Percentiles rank a stretch among this genome's conserved stretches.
Conservation (phyloP, 2,797 vertebrate species). For the Zalophus californianus region DNA sequence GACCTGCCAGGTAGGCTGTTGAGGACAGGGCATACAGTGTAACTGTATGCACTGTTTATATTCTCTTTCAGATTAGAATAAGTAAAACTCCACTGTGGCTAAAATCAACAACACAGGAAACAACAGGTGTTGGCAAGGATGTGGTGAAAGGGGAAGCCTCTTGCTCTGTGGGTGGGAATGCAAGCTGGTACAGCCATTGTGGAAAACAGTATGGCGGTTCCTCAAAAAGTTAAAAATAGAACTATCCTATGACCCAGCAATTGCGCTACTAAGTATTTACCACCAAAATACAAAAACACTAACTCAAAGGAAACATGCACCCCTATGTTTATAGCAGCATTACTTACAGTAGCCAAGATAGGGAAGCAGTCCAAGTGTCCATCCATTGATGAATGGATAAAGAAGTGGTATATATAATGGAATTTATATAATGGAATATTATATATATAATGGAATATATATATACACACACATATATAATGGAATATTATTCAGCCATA, state of each 20-base stretch:
- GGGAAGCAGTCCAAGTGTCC: neutral
- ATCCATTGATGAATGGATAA: neutral
- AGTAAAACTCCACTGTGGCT: neutral
- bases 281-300: neutral
- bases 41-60: neutral
- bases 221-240: neutral
- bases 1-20: neutral
- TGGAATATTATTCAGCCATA: neutral
- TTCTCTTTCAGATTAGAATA: neutral
- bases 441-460: neutral
- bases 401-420: neutral
- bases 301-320: neutral
- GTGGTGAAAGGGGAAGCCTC: neutral
- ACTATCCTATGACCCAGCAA: neutral
- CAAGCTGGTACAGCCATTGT: neutral
- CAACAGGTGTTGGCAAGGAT: neutral
- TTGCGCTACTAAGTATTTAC: neutral
- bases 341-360: neutral
- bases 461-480: neutral
- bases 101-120: neutral
- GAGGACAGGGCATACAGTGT: neutral
- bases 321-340: neutral
- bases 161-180: neutral
- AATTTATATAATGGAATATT: neutral
- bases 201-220: neutral